Evolutionary conservation across 2,888 invertebrate genomes (phyloP).

Genomic region (Bedellia somnulentella): DNA sequence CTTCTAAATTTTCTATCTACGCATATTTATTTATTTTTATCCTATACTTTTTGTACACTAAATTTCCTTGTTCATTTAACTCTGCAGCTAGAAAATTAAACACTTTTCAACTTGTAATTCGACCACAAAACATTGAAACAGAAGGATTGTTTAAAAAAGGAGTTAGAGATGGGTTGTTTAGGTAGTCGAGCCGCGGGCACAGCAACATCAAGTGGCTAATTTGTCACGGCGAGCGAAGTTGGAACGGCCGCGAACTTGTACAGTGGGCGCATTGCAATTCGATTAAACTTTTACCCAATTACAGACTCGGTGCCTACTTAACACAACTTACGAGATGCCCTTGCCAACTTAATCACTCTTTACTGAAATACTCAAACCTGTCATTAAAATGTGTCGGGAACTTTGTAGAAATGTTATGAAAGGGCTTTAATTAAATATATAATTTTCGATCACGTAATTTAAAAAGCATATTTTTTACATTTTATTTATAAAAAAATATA

Average conservation of each 20-base stretch:
- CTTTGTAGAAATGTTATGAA: too few relatives aligned
- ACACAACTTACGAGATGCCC: conserved; percentile 20
- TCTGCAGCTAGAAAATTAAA: too few relatives aligned
- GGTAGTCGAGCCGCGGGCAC: conserved; percentile 28
- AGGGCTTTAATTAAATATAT: too few relatives aligned
- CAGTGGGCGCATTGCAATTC: conserved; percentile 48
- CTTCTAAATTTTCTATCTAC: too few relatives aligned
- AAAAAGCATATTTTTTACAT: too few relatives aligned
- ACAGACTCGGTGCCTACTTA: conserved; percentile 38
- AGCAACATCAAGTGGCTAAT: conserved; percentile 47
- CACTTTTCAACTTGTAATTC: conserved; percentile 3
- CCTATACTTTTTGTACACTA: too few relatives aligned
- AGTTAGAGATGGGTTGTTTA: conserved; percentile 32
- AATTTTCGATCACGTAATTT: too few relatives aligned
- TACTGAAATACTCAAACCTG: too few relatives aligned
- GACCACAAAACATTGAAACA: conserved; percentile 10
- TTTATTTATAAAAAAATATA: too few relatives aligned
- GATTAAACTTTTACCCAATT: conserved; percentile 51
- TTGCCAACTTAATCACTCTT: not conserved
- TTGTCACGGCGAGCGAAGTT: conserved; percentile 45
- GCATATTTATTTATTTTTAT: too few relatives aligned
- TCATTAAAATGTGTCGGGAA: too few relatives aligned
- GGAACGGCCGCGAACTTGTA: conserved; percentile 23
- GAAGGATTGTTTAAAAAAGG: conserved; percentile 20
- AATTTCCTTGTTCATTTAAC: too few relatives aligned